A percentile compares a stretch with the other conserved stretches of the same genome.
phyloP scores from a whole-genome alignment of 2,113 vertebrate genomes.

The Rafetus swinhoei region DNA sequence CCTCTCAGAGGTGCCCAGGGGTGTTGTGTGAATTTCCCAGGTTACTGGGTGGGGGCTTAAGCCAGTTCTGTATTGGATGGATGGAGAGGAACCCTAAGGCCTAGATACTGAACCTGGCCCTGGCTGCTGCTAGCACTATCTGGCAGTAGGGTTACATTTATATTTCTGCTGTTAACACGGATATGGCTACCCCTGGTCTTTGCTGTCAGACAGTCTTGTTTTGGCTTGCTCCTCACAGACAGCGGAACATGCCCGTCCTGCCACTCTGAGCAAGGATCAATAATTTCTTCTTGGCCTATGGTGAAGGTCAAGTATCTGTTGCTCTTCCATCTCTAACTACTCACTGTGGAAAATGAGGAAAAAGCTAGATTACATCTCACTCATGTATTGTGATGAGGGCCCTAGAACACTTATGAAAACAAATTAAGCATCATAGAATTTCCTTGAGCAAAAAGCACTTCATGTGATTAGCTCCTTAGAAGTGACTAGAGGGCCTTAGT shows the following conservation, averaged over 20 bases:
- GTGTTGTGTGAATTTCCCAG: no score
- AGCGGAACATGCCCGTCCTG: not conserved
- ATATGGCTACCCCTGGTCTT: not conserved
- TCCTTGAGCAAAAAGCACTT: not conserved
- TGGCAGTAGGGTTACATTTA: not conserved
- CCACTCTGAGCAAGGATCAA: not conserved
- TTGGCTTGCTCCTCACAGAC: not conserved
- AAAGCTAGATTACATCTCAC: not conserved
- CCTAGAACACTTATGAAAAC: not conserved
- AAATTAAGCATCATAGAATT: not conserved
- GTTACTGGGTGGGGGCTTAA: no score
- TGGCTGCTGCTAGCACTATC: no score
- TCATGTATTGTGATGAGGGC: not conserved
- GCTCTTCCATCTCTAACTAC: not conserved
- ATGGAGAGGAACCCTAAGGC: no score
- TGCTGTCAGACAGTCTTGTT: not conserved
- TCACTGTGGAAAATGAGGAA: not conserved
- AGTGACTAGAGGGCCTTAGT: not conserved
- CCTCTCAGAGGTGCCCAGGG: no score
- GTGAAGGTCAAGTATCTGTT: not conserved
- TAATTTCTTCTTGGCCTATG: not conserved
- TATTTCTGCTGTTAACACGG: not conserved
- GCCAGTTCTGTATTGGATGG: no score
- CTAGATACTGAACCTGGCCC: no score
- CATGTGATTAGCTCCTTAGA: not conserved